Percentiles rank a stretch among this genome's conserved stretches.
These are phyloP conservation scores for Deilephila elpenor DNA, from an alignment of 2,888 invertebrate genomes.

Conservation along the genomic window DNA sequence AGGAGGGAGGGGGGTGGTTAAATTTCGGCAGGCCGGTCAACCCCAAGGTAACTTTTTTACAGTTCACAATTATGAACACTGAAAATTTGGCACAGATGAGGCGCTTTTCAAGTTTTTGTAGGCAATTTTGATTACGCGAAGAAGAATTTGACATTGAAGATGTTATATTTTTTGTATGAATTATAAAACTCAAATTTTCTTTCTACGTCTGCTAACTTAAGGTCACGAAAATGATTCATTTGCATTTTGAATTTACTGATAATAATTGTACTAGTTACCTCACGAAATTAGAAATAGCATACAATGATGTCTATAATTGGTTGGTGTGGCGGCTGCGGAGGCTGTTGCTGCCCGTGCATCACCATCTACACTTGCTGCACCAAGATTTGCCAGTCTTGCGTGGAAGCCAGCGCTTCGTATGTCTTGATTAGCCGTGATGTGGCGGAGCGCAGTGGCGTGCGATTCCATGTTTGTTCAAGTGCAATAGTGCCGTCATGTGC, in stretches of 20 bases:
- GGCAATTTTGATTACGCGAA: neutral
- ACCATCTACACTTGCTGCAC: constrained; percentile 78
- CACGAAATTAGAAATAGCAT: too few relatives aligned
- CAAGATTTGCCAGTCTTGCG: constrained; percentile 68
- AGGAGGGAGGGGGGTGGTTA: neutral
- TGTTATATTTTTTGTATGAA: too few relatives aligned
- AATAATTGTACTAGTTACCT: too few relatives aligned
- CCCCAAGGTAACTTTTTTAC: neutral
- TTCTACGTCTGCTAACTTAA: too few relatives aligned
- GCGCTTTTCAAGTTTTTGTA: constrained; percentile 3
- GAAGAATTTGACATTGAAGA: neutral
- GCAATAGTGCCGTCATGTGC: constrained; percentile 53
- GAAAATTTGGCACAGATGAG: neutral
- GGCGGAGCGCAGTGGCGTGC: neutral
- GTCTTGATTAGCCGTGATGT: constrained; percentile 35
- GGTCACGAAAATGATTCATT: too few relatives aligned
- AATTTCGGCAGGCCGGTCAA: neutral
- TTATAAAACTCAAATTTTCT: too few relatives aligned
- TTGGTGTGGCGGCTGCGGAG: constrained; percentile 53
- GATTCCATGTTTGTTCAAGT: constrained; percentile 31
- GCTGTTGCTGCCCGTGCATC: constrained; percentile 67
- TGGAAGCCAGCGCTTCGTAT: constrained; percentile 39
- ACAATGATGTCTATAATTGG: constrained; percentile 31
- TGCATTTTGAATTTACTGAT: too few relatives aligned
- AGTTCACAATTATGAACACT: neutral